Evolutionary conservation across 2,797 vertebrate genomes (phyloP), one percentile per base, ranked within the genome.

Genomic region (Glossophaga mutica): DNA sequence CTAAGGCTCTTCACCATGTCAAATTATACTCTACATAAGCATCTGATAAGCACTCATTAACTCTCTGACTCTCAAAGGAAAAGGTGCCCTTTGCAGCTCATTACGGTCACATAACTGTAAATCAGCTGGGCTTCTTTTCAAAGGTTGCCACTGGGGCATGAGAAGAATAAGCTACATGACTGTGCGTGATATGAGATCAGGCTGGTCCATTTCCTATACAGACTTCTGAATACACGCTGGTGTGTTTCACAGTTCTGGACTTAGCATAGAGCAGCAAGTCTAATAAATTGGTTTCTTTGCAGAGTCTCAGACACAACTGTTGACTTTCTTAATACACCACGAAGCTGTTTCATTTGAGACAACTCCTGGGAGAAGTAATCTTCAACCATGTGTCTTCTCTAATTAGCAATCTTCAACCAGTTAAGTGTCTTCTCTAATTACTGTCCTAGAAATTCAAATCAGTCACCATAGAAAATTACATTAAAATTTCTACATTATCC

Each of bases 121-220:
- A 86, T 71, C 55, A 94, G 62, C 62, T 14, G 46, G 62, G 34
- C 34, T 87, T 96, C 82, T 96, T 96, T 96, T 97, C 95, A 94
- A 65, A 81, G 83, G 32, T 52, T 96, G 95, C 95, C 94, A 96
- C 77, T 22, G 46, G 22, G 85, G 84, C 94, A 95, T 94, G 77
- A 95, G 55, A 48, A 95, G 90, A 92, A 93, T 67, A 76, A 97
- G 96, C 91, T 96, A 83, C 85, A 91, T 71, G 18, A 22, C 29
- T n/a, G 34, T 74, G n/a, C 39, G 9, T 67, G 46, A 48, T 34
- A 37, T 2, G 83, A 82, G 55, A 59, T 77, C 92, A 48, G 48
- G 6, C 24, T 86, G 52, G 55, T 46, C 44, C 37, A 39, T 90
- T 92, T 71, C 85, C 87, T 90, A n/a, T 8, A 15, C 26, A 67